These are phyloP conservation scores for Drosophila diplacantha DNA, from an alignment of 2,888 invertebrate species.

Conservation along the genomic window DNA sequence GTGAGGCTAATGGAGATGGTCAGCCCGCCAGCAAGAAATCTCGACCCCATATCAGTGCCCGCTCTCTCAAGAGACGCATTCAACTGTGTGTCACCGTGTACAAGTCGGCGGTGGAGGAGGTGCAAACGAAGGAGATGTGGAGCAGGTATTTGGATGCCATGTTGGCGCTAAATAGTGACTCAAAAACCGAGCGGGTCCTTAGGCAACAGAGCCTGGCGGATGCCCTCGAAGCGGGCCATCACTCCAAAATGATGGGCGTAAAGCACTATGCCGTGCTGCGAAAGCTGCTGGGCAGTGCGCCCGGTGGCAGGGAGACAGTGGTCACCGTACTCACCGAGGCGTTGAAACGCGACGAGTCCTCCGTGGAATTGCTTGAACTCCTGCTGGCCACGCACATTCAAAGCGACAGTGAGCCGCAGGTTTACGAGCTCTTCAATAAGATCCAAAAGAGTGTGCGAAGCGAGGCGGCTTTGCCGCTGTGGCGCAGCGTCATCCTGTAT, in stretches of 20 bases:
- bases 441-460: slow-evolving; percentile 54
- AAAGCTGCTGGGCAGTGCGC: slow-evolving; percentile 52
- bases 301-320: slow-evolving; percentile 47
- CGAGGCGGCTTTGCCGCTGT: slow-evolving; percentile 58
- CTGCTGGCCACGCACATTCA: slow-evolving; percentile 78
- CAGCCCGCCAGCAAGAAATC: slow-evolving; percentile 44
- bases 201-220: slow-evolving; percentile 79
- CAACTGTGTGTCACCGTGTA: slow-evolving; percentile 79
- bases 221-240: slow-evolving; percentile 79
- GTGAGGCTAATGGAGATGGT: background rate
- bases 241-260: slow-evolving; percentile 78
- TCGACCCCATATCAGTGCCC: slow-evolving; percentile 5
- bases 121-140: slow-evolving; percentile 80
- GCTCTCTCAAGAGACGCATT: slow-evolving; percentile 77
- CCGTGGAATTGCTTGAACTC: slow-evolving; percentile 78
- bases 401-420: slow-evolving; percentile 76
- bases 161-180: slow-evolving; percentile 79
- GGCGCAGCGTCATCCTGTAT: slow-evolving; percentile 69
- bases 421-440: slow-evolving; percentile 76
- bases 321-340: slow-evolving; percentile 76
- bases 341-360: slow-evolving; percentile 76
- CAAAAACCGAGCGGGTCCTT: slow-evolving; percentile 77
- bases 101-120: slow-evolving; percentile 78
- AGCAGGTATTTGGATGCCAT: slow-evolving; percentile 80
- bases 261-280: slow-evolving; percentile 78